Evolutionary conservation across 1,140 invertebrate genomes (phyloP), one percentile per base, ranked within the genome.

Genomic region (roundworm (Caenorhabditis elegans)): DNA sequence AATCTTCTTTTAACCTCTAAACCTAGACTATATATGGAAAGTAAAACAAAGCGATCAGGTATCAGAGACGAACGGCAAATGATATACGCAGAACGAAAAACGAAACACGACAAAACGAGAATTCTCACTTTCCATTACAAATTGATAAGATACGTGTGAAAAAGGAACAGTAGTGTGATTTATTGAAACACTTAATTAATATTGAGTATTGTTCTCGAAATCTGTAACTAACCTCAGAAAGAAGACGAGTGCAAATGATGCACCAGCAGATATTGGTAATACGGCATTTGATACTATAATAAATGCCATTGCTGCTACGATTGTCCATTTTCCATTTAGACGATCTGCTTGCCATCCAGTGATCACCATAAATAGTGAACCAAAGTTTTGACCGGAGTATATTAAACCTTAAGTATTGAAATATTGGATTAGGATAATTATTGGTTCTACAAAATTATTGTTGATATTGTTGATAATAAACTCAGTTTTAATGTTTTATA

Each of bases 331-430:
- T 76, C 51, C 51, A 76, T 88, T 88, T 22, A 88, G 78, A 26
- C 88, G 80, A 78, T 88, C 87, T 22, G 87, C 87, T 43, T 88
- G 86, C 19, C 83, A 79, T 15, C 87, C 87, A 5, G 87, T 88
- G 76, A 87, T 36, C 15, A 88, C 49, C 87, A 88, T 88, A 5
- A 88, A 75, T 10, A 88, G 65, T 47, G 82, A 84, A 17, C 87
- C 87, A 43, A 84, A 85, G 77, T 88, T 88, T 78, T 88, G 87
- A 8, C 87, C 87, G 22, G 87, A 87, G 79, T 88, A 88, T 22
- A 89, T 83, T 8, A 88, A 82, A 78, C 87, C 87, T 88, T 28
- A 49, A 83, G n/a, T 78, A n/a, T 28, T 76, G 19, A 26, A 43
- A 43, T 8, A 15, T 43, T 43, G 39, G 5, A 43, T 47, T n/a